Percentiles rank a stretch among this genome's conserved stretches.
Evolutionary conservation across 2,888 invertebrate genomes (phyloP).

Genomic region (Thelaira solivaga): DNA sequence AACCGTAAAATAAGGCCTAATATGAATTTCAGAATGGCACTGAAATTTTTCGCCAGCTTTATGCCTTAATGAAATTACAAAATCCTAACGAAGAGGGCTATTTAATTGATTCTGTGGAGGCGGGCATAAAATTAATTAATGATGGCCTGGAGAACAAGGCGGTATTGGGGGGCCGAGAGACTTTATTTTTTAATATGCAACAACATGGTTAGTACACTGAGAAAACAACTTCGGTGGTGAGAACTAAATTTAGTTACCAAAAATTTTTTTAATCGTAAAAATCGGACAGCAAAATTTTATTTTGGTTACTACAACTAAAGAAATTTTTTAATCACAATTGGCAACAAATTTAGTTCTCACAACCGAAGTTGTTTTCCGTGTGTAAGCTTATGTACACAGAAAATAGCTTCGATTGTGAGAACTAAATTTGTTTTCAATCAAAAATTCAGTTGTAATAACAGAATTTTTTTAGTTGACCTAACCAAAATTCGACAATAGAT

Average conservation of each 20-base stretch:
- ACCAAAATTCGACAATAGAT: no score
- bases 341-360: no score
- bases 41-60: slow-evolving; percentile 84
- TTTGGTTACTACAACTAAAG: no score
- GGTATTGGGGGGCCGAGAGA: slow-evolving; percentile 85
- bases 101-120: slow-evolving; percentile 84
- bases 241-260: background rate
- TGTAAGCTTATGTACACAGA: no score
- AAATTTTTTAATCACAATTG: no score
- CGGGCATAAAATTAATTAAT: slow-evolving; percentile 83
- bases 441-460: no score
- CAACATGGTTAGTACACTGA: slow-evolving; percentile 79
- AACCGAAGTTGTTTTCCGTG: no score
- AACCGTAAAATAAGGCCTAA: no score
- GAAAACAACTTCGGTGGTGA: background rate
- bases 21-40: slow-evolving; percentile 81
- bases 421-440: no score
- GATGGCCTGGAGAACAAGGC: slow-evolving; percentile 80
- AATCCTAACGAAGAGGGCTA: slow-evolving; percentile 75
- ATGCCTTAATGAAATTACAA: slow-evolving; percentile 82
- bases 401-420: no score
- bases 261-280: background rate
- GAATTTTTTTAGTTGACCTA: no score
- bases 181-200: slow-evolving; percentile 85
- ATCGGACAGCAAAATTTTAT: no score